Conservation (phyloP, 2,888 invertebrate genomes). For the Ditylenchus weischeri region DNA sequence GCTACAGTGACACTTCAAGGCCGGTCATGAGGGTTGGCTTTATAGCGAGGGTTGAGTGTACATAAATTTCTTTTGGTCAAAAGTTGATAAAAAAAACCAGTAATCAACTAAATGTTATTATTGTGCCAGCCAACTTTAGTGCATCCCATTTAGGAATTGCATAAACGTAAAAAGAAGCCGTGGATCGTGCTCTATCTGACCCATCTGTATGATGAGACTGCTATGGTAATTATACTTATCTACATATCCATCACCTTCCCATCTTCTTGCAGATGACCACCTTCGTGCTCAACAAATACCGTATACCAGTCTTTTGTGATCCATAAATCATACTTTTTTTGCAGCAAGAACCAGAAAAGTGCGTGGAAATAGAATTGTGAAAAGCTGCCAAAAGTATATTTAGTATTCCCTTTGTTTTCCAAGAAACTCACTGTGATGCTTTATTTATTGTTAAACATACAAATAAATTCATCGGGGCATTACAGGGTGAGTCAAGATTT, state of each 20-base stretch:
- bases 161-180: neutral
- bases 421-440: too few relatives aligned
- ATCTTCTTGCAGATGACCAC: slow-evolving; percentile 2
- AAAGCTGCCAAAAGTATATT: too few relatives aligned
- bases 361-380: neutral
- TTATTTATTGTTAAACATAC: too few relatives aligned
- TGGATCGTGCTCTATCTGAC: slow-evolving; percentile 9
- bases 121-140: neutral
- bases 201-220: neutral
- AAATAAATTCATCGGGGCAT: too few relatives aligned
- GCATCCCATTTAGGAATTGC: neutral
- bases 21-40: too few relatives aligned
- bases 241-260: neutral
- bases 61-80: too few relatives aligned
- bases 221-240: neutral
- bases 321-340: neutral
- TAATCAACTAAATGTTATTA: neutral
- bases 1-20: too few relatives aligned
- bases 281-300: neutral
- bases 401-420: too few relatives aligned
- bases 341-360: slow-evolving; percentile 4
- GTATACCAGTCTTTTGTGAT: neutral
- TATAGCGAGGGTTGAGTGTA: too few relatives aligned
- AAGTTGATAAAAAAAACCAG: too few relatives aligned
- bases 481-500: too few relatives aligned